Base-by-base conservation (phyloP, 1,140 invertebrate species). In the Pachypsylla venusta region DNA sequence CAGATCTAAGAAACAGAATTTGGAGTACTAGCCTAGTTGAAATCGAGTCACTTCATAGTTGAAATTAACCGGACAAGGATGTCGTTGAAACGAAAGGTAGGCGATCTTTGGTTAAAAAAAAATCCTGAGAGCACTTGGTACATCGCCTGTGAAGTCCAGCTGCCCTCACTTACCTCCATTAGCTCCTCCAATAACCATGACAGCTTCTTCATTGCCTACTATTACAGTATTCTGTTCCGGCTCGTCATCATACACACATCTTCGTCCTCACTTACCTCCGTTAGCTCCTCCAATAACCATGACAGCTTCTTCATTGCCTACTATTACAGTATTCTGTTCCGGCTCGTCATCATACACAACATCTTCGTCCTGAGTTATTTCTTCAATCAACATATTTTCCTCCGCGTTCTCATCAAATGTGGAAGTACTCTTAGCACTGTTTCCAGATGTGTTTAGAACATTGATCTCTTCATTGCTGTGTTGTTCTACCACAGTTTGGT, bases 101-200 rank as follows among this genome's bases (percentile, higher is more conserved):
- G 16, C 5, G n/a, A 48, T 4, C 42, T 19, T 10, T 48, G 16
- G 16, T 19, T 4, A 5, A 48, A 5, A 48, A 5, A 10, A 48
- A 48, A 48, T 48, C 3, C 4, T 5, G n/a, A 48, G 22, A 48
- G 4, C 16, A n/a, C n/a, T n/a, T n/a, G n/a, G n/a, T n/a, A n/a
- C n/a, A n/a, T n/a, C n/a, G n/a, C n/a, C n/a, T n/a, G n/a, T n/a
- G n/a, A n/a, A n/a, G n/a, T n/a, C n/a, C n/a, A n/a, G n/a, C n/a
- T n/a, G n/a, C n/a, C n/a, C n/a, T n/a, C n/a, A n/a, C 42, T 48
- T 22, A 48, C 42, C 42, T 48, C 42, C 42, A 48, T 48, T 48
- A 19, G 42, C 4, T n/a, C 7, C 42, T 19, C 16, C 42, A 48
- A 48, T 48, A 4, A 48, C 42, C 4, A 48, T 22, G 22, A 48